phyloP scores from a whole-genome alignment of 2,113 vertebrate species.

The Cynopterus brachyotis region DNA sequence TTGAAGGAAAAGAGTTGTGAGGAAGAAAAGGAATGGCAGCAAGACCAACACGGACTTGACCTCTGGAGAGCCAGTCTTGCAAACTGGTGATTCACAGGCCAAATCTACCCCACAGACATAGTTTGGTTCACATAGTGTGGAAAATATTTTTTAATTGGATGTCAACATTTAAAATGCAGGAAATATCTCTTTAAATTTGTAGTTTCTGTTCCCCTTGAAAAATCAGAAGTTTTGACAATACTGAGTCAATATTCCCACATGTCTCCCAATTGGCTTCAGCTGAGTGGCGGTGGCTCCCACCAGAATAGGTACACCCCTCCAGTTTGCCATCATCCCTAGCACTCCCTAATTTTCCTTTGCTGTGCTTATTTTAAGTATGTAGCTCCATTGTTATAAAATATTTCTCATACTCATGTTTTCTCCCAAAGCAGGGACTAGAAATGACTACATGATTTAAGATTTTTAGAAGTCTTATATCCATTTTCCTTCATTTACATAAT shows the following conservation, averaged over 20 bases:
- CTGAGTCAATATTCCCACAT: neutral
- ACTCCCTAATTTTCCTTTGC: neutral
- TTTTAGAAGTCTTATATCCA: neutral
- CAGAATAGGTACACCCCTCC: neutral
- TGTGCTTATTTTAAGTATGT: neutral
- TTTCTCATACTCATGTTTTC: neutral
- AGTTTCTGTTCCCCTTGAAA: neutral
- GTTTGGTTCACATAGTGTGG: neutral
- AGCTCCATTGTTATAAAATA: neutral
- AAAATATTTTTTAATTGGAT: neutral
- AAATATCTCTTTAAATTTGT: neutral
- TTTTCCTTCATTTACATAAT: neutral
- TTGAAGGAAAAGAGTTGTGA: neutral
- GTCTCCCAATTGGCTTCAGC: neutral
- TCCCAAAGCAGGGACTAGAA: neutral
- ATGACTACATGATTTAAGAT: neutral
- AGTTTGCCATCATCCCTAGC: neutral
- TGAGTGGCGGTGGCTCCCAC: neutral
- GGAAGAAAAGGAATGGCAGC: neutral
- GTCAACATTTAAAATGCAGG: neutral
- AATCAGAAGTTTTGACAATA: neutral
- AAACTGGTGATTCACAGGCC: neutral
- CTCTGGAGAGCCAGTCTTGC: neutral
- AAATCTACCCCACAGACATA: neutral
- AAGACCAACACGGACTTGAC: rapidly evolving